Percentiles rank a stretch among this genome's conserved stretches.
These are phyloP conservation scores for Pogonocherus hispidulus DNA, from an alignment of 2,888 invertebrate species.

Conservation along the genomic window DNA sequence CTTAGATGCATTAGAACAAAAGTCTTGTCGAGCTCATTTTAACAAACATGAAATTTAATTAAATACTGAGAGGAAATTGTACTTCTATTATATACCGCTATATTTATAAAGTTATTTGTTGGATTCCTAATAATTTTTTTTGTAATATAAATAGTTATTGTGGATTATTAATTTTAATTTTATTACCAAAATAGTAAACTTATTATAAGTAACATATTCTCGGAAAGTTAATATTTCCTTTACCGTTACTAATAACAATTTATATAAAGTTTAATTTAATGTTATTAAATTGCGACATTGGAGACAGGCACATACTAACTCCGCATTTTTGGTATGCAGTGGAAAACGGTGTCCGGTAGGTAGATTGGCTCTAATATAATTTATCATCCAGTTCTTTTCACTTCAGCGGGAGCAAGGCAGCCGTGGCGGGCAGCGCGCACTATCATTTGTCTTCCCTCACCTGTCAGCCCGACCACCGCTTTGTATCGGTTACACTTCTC, in stretches of 20 bases:
- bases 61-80: neutral
- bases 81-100: neutral
- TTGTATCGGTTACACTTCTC: slow-evolving; percentile 65
- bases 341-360: slow-evolving; percentile 61
- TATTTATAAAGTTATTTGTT: slow-evolving; percentile 4
- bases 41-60: neutral
- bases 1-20: neutral
- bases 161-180: slow-evolving; percentile 15
- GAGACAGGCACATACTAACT: slow-evolving; percentile 42
- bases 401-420: slow-evolving; percentile 55
- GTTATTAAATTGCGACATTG: slow-evolving; percentile 35
- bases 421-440: slow-evolving; percentile 52
- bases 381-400: slow-evolving; percentile 66
- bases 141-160: slow-evolving; percentile 1
- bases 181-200: slow-evolving; percentile 16
- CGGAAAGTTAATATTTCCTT: slow-evolving; percentile 25
- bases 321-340: slow-evolving; percentile 33
- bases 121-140: neutral
- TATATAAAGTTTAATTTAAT: slow-evolving; percentile 28
- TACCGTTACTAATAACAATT: slow-evolving; percentile 30
- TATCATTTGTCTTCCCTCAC: slow-evolving; percentile 67
- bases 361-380: slow-evolving; percentile 63
- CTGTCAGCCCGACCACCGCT: slow-evolving; percentile 65
- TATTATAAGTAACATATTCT: slow-evolving; percentile 25
- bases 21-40: neutral